phyloP scores from a whole-genome alignment of 1,140 invertebrate genomes.

The Physella acuta region DNA sequence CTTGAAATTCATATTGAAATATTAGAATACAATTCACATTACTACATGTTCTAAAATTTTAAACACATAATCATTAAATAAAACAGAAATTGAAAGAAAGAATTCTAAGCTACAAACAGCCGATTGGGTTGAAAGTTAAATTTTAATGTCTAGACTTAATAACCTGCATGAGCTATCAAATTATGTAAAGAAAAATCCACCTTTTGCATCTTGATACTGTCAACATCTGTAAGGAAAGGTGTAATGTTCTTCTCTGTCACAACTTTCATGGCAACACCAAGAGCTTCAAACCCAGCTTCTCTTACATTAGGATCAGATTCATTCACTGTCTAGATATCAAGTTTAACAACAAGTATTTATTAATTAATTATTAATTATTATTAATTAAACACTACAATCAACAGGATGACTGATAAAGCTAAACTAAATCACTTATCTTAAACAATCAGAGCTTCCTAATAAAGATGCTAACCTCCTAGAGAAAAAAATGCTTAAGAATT shows the following conservation, averaged over 20 bases:
- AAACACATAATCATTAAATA: background rate
- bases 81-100: background rate
- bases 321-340: constrained; percentile 69
- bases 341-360: too few species aligned
- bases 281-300: constrained; percentile 69
- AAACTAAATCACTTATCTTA: background rate
- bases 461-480: too few species aligned
- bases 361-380: too few species aligned
- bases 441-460: background rate
- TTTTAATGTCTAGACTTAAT: background rate
- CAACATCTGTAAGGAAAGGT: constrained; percentile 84
- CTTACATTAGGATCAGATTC: constrained; percentile 66
- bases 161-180: background rate
- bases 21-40: too few species aligned
- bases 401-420: too few species aligned
- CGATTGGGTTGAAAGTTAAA: background rate
- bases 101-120: background rate
- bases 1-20: too few species aligned
- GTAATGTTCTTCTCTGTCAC: constrained; percentile 87
- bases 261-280: constrained; percentile 92
- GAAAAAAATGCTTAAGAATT: too few species aligned
- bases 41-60: too few species aligned
- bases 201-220: constrained; percentile 86
- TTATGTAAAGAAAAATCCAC: too few species aligned
- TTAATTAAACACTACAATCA: too few species aligned